Evolutionary conservation across 2,113 vertebrate species (phyloP), one percentile per base, ranked within the genome.

Genomic region (Mobula birostris): DNA sequence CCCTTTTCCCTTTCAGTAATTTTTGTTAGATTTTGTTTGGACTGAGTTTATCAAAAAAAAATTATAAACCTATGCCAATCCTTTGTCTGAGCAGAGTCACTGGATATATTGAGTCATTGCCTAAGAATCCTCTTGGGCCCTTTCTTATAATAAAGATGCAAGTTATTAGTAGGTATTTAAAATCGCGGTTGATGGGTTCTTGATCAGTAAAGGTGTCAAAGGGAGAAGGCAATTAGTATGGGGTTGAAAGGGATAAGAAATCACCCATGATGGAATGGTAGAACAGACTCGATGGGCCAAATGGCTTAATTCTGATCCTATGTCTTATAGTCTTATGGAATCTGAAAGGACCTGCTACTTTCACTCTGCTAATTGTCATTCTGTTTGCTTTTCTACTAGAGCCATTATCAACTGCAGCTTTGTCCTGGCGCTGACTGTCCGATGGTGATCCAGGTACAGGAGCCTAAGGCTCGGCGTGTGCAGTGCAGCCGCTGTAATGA

Each of bases 381-480:
- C 0, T 97, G 1, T 96, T 40, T 96, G 95, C 79, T 90, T 94
- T 90, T 96, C 72, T 40, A 76, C 12, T 74, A 99, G 99, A 99
- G 98, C 97, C 99, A 99, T 96, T 99, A 98, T 95, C 99, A 99
- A 97, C 97, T 99, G 96, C 99, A 99, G 97, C 97, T 99, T 95
- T 99, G 99, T 97, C 99, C 99, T 72, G 99, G 99, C 94, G 98
- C 99, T 95, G 99, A 99, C 96, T 99, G 99, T 95, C 99, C 99
- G 82, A 99, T 99, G 96, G 99, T 99, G 96, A 99, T 99, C 96
- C 98, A 98, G 96, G 99, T 99, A 96, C 98, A 99, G 96, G 98
- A 99, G 97, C 99, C 99, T 36, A 97, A 98, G 96, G 99, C 99
- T 94, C 98, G 99, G 94, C 97, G 99, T 96, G 99, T 99, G 95